Evolutionary conservation across 2,888 invertebrate species (phyloP), one percentile per base, ranked within the genome.

Genomic region (Lasioglossum morio): DNA sequence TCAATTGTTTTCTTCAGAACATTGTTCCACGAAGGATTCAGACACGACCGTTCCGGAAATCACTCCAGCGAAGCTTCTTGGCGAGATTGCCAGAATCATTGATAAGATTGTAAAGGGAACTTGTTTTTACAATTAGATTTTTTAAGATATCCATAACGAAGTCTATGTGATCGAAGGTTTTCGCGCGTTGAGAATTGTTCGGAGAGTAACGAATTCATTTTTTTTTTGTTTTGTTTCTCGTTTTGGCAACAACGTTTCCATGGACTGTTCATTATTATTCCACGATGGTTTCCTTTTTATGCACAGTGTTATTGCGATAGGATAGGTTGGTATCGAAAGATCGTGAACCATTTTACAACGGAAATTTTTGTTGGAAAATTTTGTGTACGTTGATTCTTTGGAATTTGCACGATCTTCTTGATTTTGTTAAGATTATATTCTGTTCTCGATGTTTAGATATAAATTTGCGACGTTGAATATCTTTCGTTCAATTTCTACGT

Each of bases 381-480:
- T 43, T 37, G n/a, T 73, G 5, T 12, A 37, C 7, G 53, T 74
- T 74, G 23, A 53, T n/a, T 63, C 19, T 34, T 73, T 7, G 53
- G 34, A 14, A 14, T 34, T 34, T 48, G 34, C 72, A 34, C 48
- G 46, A 43, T 81, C 27, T 10, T 10, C 57, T 63, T 27, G 63
- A 60, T 66, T 37, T 60, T 43, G 16, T 83, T 40, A 43, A 73
- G 46, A 48, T 74, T 79, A 60, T 70, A 74, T 53, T 70, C 7
- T 66, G 16, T 72, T 37, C 53, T n/a, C 34, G 19, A 40, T 37
- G 46, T 63, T 10, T 80, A 66, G 19, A 19, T 19, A 53, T 77
- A 77, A 72, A 27, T 77, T 74, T 72, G 53, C 72, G 37, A 37
- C 30, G 79, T 83, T 83, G 34, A 69, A 63, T 57, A 77, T n/a